Percentiles rank a stretch among this genome's conserved stretches.
These are phyloP conservation scores for Chrysodeixis includens DNA, from an alignment of 2,888 invertebrate genomes.

Conservation along the genomic window DNA sequence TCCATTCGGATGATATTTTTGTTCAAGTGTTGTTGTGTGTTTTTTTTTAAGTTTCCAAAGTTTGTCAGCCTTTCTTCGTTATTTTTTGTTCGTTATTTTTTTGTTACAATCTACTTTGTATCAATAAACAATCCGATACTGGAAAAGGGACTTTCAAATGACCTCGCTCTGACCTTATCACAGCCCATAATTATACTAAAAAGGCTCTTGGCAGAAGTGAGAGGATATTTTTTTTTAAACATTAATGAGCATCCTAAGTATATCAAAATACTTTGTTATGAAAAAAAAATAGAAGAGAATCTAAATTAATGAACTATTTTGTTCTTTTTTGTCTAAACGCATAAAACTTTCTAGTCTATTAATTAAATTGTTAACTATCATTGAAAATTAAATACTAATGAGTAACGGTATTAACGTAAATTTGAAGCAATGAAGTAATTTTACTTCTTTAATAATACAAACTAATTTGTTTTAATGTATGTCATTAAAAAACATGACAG, in stretches of 20 bases:
- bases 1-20: not conserved
- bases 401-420: no score
- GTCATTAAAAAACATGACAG: no score
- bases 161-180: conserved; percentile 75
- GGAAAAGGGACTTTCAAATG: conserved; percentile 74
- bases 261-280: conserved; percentile 30
- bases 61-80: conserved; percentile 41
- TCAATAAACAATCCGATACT: conserved; percentile 64
- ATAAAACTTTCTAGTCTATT: no score
- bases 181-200: conserved; percentile 71
- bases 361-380: no score
- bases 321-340: no score
- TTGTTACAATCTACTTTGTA: conserved; percentile 52
- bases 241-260: conserved; percentile 53
- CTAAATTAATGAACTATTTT: no score
- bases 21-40: not conserved
- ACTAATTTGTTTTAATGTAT: no score
- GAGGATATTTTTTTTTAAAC: conserved; percentile 62
- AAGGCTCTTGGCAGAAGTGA: conserved; percentile 66
- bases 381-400: no score
- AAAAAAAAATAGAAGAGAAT: no score
- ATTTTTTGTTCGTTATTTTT: conserved; percentile 32
- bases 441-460: no score
- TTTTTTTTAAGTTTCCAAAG: conserved; percentile 6
- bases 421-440: no score